phyloP scores from a whole-genome alignment of 1,140 invertebrate species.

The Cydia splendana region DNA sequence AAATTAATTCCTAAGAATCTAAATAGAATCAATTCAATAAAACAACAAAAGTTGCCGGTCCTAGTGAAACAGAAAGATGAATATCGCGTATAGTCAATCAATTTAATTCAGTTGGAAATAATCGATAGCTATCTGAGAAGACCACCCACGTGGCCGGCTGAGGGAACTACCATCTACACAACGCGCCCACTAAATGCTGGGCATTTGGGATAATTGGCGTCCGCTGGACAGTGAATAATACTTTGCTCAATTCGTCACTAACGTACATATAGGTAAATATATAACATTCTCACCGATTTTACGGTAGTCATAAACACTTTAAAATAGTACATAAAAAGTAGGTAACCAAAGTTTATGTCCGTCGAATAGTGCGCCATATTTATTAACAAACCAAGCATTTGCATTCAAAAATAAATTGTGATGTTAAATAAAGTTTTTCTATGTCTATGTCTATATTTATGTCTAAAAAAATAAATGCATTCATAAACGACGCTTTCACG shows the following conservation, averaged over 20 bases:
- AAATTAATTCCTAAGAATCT: neutral
- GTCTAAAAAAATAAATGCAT: too few relatives aligned
- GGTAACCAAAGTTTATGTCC: neutral
- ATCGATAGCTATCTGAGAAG: constrained; percentile 42
- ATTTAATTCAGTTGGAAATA: constrained; percentile 40
- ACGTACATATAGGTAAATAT: neutral
- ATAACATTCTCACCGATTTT: neutral
- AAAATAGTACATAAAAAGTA: neutral
- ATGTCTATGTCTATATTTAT: too few relatives aligned
- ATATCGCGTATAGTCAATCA: constrained; percentile 37
- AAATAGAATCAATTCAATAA: constrained; percentile 14
- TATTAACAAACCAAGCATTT: too few relatives aligned
- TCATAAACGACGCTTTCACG: too few relatives aligned
- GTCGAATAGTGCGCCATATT: too few relatives aligned
- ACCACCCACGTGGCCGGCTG: constrained; percentile 52
- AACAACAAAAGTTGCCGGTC: constrained; percentile 15
- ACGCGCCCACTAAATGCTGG: constrained; percentile 34
- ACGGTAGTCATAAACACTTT: neutral
- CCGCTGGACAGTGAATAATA: constrained; percentile 41
- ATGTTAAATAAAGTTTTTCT: too few relatives aligned
- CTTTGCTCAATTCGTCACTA: constrained; percentile 1
- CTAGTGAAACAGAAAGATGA: constrained; percentile 24
- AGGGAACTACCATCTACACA: constrained; percentile 35
- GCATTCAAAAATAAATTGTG: too few relatives aligned
- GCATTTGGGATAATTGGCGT: constrained; percentile 46